Evolutionary conservation across 2,797 vertebrate species (phyloP).

Genomic region (Furcifer pardalis): DNA sequence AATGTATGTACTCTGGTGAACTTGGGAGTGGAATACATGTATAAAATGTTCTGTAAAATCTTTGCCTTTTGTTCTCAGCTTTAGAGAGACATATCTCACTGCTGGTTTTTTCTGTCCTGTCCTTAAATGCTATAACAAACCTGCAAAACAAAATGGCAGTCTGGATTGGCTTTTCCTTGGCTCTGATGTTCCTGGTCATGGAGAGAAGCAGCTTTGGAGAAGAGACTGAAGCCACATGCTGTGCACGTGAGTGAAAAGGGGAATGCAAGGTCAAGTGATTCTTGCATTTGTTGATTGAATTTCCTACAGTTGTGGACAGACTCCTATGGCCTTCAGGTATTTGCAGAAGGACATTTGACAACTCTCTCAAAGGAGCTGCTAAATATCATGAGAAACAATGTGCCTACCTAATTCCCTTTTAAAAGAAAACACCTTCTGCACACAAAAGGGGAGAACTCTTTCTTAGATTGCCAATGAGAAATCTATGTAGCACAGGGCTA

Average conservation of each 20-base stretch:
- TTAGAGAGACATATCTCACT: no score
- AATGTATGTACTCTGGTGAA: no score
- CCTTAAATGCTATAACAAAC: no score
- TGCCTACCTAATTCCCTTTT: neutral
- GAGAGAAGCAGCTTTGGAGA: neutral
- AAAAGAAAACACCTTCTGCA: neutral
- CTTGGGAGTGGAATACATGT: no score
- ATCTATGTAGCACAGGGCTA: no score
- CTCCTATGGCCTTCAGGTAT: neutral
- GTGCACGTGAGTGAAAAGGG: slow-evolving; percentile 10
- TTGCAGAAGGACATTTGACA: neutral
- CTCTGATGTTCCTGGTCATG: neutral
- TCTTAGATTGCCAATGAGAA: neutral
- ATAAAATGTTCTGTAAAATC: no score
- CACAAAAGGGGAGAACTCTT: neutral
- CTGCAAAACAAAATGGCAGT: neutral
- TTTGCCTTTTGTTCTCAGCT: no score
- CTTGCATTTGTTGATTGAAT: neutral
- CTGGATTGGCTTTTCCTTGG: neutral
- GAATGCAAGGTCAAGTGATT: neutral
- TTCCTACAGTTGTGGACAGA: neutral
- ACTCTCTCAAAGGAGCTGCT: neutral
- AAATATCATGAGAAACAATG: neutral
- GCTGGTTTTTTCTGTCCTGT: no score
- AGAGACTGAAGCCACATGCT: slow-evolving; percentile 9